Base-by-base conservation (phyloP, 1,140 invertebrate genomes). In the Dreissena rostriformis region DNA sequence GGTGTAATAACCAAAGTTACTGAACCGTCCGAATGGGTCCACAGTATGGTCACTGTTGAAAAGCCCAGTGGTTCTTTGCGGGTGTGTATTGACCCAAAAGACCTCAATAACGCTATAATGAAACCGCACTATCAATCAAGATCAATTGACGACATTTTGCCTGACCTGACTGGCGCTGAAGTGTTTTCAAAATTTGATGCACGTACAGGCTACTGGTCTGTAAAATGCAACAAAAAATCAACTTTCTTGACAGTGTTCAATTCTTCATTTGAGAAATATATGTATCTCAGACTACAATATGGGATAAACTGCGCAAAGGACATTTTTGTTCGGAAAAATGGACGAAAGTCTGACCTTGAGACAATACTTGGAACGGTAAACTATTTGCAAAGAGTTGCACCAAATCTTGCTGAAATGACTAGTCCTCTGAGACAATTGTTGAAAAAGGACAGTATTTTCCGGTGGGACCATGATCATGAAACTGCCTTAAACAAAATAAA, bases 301-400 rank as follows among this genome's bases (percentile, higher is more conserved):
- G 66, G 66, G 14, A 15, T 67, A 12, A 67, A 67, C 24, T 14
- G 22, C 24, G 19, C 66, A 28, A 67, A 28, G 11, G 66, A 67
- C 22, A 14, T 67, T 22, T 67, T 67, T 22, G 19, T 28, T 14
- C 26, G 14, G 66, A n/a, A 67, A n/a, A 28, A 67, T 67, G 66
- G 26, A 57, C 53, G 53, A 57, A 57, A 57, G 19, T 39, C 73
- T 17, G 77, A 86, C 26, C 52, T 88, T 14, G 76, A 89, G 65
- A 87, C 39, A 55, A 26, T 89, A 67, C 67, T 94, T 49, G 92
- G 90, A 39, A 88, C 94, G 74, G 77, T 93, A 0, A 94, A 82
- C 29, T 17, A 85, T 26, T 15, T 5, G 70, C 70, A 73, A 0
- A 26, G 4, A 39, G 17, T 73, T 15, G 17, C 70, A 14, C 52